Evolutionary conservation across 2,797 vertebrate species (phyloP).

Genomic region (Diplodus puntazzo): DNA sequence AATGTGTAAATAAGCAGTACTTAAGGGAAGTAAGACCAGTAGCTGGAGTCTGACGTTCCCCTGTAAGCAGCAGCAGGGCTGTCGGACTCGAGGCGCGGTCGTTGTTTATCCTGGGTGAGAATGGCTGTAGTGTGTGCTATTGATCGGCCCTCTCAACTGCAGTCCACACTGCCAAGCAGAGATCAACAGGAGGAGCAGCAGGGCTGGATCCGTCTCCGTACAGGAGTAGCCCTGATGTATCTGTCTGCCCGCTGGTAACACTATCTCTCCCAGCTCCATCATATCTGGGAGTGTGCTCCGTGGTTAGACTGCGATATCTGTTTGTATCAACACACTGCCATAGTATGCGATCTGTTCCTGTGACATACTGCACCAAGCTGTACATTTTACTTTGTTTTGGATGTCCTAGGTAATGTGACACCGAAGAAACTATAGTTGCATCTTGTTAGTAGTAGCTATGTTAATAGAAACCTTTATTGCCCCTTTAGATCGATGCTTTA

Average conservation of each 20-base stretch:
- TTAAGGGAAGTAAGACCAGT: slow-evolving; percentile 28
- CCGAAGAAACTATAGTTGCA: background rate
- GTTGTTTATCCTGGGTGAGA: slow-evolving; percentile 82
- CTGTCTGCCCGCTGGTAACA: slow-evolving; percentile 65
- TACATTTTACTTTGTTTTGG: slow-evolving; percentile 2
- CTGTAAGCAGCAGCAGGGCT: slow-evolving; percentile 31
- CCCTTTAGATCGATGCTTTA: background rate
- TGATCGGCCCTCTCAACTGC: slow-evolving; percentile 79
- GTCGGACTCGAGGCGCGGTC: slow-evolving; percentile 59
- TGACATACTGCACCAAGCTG: background rate
- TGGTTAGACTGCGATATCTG: slow-evolving; percentile 37
- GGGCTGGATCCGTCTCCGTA: slow-evolving; percentile 48
- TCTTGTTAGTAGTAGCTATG: background rate
- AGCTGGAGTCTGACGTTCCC: slow-evolving; percentile 22
- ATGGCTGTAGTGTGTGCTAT: slow-evolving; percentile 78
- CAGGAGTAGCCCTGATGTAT: slow-evolving; percentile 62
- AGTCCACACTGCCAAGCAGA: slow-evolving; percentile 76
- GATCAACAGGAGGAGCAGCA: slow-evolving; percentile 77
- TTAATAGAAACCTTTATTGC: background rate
- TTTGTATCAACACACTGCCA: slow-evolving; percentile 19
- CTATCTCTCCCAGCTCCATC: slow-evolving; percentile 52
- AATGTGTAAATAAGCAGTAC: slow-evolving; percentile 43
- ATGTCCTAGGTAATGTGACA: background rate
- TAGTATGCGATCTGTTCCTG: slow-evolving; percentile 31
- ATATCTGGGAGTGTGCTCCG: slow-evolving; percentile 41